phyloP scores from a whole-genome alignment of 1,140 invertebrate genomes.

The Melipona quadrifasciata region DNA sequence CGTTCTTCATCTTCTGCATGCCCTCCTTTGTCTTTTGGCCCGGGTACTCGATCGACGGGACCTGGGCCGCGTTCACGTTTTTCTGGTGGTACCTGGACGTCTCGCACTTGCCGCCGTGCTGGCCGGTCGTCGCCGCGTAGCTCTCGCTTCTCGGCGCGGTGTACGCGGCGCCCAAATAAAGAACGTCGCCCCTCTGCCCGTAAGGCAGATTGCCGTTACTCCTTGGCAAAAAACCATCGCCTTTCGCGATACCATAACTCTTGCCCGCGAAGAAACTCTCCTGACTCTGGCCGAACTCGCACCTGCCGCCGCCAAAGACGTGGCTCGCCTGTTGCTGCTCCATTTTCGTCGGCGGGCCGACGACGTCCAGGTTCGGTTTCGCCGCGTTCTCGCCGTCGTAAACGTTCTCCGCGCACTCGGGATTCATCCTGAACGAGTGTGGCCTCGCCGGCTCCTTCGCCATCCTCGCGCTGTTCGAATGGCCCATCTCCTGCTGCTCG shows the following conservation, averaged over 20 bases:
- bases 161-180: constrained; percentile 61
- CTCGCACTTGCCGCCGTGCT: constrained; percentile 50
- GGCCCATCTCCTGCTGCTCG: constrained; percentile 49
- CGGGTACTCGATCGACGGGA: constrained; percentile 55
- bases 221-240: constrained; percentile 60
- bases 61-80: constrained; percentile 44
- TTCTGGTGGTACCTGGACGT: constrained; percentile 53
- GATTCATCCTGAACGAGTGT: constrained; percentile 61
- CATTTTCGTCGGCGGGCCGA: background rate
- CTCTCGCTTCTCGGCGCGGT: constrained; percentile 57
- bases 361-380: too few species aligned
- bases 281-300: constrained; percentile 55
- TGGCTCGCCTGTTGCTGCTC: constrained; percentile 27
- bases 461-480: constrained; percentile 29
- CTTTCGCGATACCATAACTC: constrained; percentile 59
- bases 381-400: constrained; percentile 52
- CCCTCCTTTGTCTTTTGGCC: constrained; percentile 68
- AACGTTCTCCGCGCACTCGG: constrained; percentile 49
- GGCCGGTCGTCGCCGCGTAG: constrained; percentile 34
- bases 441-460: constrained; percentile 65
- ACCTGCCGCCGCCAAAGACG: constrained; percentile 38
- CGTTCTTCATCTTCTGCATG: constrained; percentile 74
- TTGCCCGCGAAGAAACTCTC: constrained; percentile 47
- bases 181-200: constrained; percentile 48
- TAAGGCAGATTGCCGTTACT: constrained; percentile 60